These are phyloP conservation scores for Sesamia nonagrioides DNA, from an alignment of 1,140 invertebrate genomes.

Conservation along the genomic window DNA sequence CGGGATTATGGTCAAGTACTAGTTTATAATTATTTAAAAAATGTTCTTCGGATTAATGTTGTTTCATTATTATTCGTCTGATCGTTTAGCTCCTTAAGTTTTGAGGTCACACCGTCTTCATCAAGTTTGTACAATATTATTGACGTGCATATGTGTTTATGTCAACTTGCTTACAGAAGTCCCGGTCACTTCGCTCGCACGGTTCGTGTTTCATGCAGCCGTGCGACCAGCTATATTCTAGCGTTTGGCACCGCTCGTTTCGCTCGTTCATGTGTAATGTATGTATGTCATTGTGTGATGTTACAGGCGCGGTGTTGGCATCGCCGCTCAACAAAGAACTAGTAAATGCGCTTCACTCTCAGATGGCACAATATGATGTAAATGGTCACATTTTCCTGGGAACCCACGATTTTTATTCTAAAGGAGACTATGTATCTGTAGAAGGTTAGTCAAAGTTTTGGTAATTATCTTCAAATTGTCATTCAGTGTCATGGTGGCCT, in stretches of 20 bases:
- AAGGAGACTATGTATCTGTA: not conserved
- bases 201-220: too few species aligned
- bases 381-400: not conserved
- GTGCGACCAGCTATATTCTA: not conserved
- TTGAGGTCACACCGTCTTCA: too few species aligned
- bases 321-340: not conserved
- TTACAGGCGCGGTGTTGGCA: not conserved
- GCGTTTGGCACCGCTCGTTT: not conserved
- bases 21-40: too few species aligned
- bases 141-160: too few species aligned
- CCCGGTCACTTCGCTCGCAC: too few species aligned
- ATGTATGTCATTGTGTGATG: not conserved
- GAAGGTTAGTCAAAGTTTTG: not conserved
- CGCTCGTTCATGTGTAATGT: not conserved
- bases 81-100: too few species aligned
- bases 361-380: not conserved
- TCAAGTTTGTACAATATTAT: too few species aligned
- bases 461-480: not conserved
- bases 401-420: not conserved
- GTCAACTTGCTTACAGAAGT: too few species aligned
- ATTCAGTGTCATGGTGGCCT: too few species aligned
- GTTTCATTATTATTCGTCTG: too few species aligned
- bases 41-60: too few species aligned
- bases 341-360: not conserved
- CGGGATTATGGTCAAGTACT: too few species aligned